These are phyloP conservation scores for Phymanthus crucifer DNA, from an alignment of 92 coral and sea anemone species.

Conservation along the genomic window DNA sequence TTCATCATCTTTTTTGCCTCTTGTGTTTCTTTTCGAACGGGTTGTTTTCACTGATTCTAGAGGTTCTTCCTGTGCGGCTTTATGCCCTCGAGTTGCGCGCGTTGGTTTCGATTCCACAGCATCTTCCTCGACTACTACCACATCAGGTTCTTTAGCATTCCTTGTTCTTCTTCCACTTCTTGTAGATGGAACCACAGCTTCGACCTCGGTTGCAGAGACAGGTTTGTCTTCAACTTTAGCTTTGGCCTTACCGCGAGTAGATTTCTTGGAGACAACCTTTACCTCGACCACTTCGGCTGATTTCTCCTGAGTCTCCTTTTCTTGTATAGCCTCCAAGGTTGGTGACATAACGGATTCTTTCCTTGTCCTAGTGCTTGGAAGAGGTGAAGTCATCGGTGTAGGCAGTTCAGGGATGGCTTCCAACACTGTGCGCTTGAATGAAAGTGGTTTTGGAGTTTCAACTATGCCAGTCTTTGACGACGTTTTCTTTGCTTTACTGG, in stretches of 20 bases:
- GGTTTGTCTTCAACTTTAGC: slow-evolving; percentile 7
- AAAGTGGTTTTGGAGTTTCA: slow-evolving; percentile 80
- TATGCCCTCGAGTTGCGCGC: slow-evolving; percentile 23
- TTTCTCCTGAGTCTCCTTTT: neutral
- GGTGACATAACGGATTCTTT: slow-evolving; percentile 36
- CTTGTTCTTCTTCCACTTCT: slow-evolving; percentile 31
- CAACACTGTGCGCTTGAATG: slow-evolving; percentile 69
- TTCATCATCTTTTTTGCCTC: slow-evolving; percentile 44
- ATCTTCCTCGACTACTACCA: neutral
- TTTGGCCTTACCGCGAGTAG: slow-evolving; percentile 43
- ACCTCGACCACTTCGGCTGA: neutral
- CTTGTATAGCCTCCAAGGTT: slow-evolving; percentile 34
- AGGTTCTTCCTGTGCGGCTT: slow-evolving; percentile 27
- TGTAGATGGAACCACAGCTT: slow-evolving; percentile 10
- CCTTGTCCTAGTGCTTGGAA: slow-evolving; percentile 23
- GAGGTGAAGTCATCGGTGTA: slow-evolving; percentile 67
- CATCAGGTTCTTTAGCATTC: slow-evolving; percentile 8
- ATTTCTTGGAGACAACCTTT: slow-evolving; percentile 11
- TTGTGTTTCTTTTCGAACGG: slow-evolving; percentile 32
- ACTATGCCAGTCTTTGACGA: slow-evolving; percentile 50
- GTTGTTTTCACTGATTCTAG: slow-evolving; percentile 7
- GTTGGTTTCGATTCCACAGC: slow-evolving; percentile 13
- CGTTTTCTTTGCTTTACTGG: slow-evolving; percentile 36
- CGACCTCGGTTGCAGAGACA: slow-evolving; percentile 3
- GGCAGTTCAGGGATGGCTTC: slow-evolving; percentile 82